Base-by-base conservation (phyloP, 2,888 invertebrate genomes). In the Leptopterna dolabrata region DNA sequence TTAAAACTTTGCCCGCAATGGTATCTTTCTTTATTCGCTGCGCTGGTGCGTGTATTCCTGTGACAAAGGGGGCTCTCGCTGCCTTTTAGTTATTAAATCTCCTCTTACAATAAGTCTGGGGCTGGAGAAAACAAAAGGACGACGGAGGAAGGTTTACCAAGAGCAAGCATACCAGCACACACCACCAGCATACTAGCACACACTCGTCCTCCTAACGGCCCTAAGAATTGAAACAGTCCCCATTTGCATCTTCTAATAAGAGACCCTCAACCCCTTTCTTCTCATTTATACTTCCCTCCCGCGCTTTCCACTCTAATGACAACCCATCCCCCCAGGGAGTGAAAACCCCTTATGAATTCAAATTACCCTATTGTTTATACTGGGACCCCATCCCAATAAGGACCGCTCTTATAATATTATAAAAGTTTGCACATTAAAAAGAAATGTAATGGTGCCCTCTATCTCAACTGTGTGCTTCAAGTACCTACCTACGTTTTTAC, bases 291-390 rank as follows among this genome's bases (percentile, higher is more conserved):
- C 85, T 24, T 76, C 73, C 71, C 73, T 13, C 82, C 43, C 71
- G 19, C 63, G 55, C 27, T 80, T 85, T 45, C 43, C 81, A n/a
- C 63, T 24, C 76, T 86, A 76, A 63, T 55, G 78, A 51, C 55
- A 51, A 55, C 86, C 36, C 78, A 11, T 41, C 55, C n/a, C 36
- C 78, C 43, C 1, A 14, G 41, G 70, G 86, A 63, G 45, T 41
- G 78, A 55, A 71, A 78, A 43, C 88, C 87, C 86, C 87, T 88
- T 89, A 87, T 89, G 88, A 88, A 88, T 89, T 88, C 86, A 89
- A 88, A 89, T 88, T 86, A 88, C 76, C 78, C 84, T 88, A 83
- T 87, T 87, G 88, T 88, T 89, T 89, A 89, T 87, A 87, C 73
- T 70, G 24, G 45, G 27, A 43, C 24, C n/a, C 70, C 70, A 9